phyloP scores from a whole-genome alignment of 2,888 invertebrate genomes.

The Agriopis marginaria region DNA sequence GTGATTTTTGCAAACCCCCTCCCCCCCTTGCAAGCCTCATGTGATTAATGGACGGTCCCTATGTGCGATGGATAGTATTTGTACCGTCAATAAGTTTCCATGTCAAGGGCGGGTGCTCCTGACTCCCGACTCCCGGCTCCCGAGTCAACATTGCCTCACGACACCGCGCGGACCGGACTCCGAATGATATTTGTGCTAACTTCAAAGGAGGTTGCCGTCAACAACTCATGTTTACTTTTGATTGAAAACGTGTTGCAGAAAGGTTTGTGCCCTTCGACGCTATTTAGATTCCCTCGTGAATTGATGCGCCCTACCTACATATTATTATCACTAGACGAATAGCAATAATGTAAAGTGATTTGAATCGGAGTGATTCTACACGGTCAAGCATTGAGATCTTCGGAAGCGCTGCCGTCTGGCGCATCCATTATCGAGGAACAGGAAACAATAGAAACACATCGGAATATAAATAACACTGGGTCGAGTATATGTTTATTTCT shows the following conservation, averaged over 20 bases:
- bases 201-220: constrained; percentile 35
- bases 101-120: constrained; percentile 33
- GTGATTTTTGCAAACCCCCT: too few species aligned
- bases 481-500: too few species aligned
- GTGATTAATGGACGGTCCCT: too few species aligned
- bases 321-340: too few species aligned
- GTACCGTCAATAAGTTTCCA: constrained; percentile 20
- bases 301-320: background rate
- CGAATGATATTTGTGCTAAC: constrained; percentile 34
- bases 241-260: constrained; percentile 10
- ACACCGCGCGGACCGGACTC: constrained; percentile 15
- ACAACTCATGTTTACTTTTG: constrained; percentile 17
- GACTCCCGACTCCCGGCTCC: background rate
- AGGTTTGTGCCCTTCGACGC: background rate
- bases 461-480: too few species aligned
- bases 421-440: too few species aligned
- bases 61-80: constrained; percentile 1
- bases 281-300: background rate
- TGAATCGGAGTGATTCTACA: too few species aligned
- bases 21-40: too few species aligned
- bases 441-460: too few species aligned
- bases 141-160: constrained; percentile 30
- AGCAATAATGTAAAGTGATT: too few species aligned
- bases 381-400: too few species aligned
- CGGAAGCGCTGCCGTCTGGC: too few species aligned